phyloP scores from a whole-genome alignment of 1,140 invertebrate genomes.

The Drosophila ogumai region DNA sequence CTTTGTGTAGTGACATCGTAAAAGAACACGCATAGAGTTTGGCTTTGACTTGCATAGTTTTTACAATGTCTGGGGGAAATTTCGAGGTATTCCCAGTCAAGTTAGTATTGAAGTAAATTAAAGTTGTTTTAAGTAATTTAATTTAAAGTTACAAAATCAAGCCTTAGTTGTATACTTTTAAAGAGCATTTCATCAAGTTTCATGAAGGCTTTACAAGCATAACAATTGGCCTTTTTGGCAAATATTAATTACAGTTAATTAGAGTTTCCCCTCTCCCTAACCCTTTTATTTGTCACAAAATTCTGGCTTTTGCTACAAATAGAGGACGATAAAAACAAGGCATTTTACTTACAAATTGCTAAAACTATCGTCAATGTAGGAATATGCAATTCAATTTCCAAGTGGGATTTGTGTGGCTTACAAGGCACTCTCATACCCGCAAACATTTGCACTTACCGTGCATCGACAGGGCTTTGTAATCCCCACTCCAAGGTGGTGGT shows the following conservation, averaged over 20 bases:
- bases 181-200: background rate
- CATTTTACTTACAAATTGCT: background rate
- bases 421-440: constrained; percentile 17
- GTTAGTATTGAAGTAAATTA: background rate
- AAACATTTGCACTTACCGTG: constrained; percentile 9
- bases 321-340: background rate
- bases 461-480: constrained; percentile 13
- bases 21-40: background rate
- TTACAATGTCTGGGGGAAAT: background rate
- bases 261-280: background rate
- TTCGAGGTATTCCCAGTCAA: too few species aligned
- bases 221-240: background rate
- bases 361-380: constrained; percentile 14
- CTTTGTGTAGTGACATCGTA: constrained; percentile 3
- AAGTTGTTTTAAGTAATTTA: background rate
- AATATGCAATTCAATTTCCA: constrained; percentile 25
- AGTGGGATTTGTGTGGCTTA: constrained; percentile 30
- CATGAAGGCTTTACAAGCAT: background rate
- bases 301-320: background rate
- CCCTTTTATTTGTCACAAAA: background rate
- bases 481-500: background rate
- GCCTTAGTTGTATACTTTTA: background rate
- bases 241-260: background rate
- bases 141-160: too few species aligned
- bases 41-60: background rate